Percentiles rank a stretch among this genome's conserved stretches.
Conservation (phyloP, 2,797 vertebrate species). For the Phoebastria nigripes region DNA sequence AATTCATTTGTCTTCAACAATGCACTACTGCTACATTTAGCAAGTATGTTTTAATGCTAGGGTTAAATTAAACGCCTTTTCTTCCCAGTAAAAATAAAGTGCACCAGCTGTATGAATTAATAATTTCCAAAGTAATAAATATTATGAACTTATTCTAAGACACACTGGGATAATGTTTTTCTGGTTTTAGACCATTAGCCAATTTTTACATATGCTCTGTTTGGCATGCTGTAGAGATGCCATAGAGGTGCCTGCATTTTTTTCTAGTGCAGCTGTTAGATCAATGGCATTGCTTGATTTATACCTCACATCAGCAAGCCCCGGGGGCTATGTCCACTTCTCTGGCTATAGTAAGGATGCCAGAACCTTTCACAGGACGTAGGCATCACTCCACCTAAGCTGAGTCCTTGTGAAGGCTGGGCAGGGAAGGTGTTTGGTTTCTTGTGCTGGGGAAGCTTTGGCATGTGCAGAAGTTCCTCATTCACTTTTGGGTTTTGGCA, state of each 20-base stretch:
- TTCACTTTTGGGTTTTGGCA: not conserved
- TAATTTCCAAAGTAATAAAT: constrained; percentile 51
- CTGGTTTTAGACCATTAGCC: constrained; percentile 9
- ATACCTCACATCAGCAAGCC: not conserved
- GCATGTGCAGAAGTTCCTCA: not conserved
- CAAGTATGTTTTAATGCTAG: constrained; percentile 1
- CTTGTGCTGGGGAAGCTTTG: not conserved
- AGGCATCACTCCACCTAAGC: not conserved
- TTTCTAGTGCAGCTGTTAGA: not conserved
- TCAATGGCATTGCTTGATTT: not conserved
- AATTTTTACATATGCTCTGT: constrained; percentile 23
- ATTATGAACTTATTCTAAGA: constrained; percentile 21
- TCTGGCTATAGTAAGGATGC: not conserved
- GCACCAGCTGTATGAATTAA: constrained; percentile 13
- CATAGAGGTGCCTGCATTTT: not conserved
- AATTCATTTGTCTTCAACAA: constrained; percentile 18
- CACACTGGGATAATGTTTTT: constrained; percentile 29
- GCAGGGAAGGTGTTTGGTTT: rapidly evolving
- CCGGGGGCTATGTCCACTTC: not conserved
- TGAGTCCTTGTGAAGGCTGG: not conserved
- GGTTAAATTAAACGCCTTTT: constrained; percentile 14
- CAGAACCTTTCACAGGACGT: not conserved
- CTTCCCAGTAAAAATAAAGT: not conserved
- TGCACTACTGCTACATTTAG: not conserved
- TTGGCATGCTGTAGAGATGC: not conserved